These are phyloP conservation scores for Hypsibius dujardini DNA, from an alignment of 1,140 invertebrate genomes.

Conservation along the genomic window DNA sequence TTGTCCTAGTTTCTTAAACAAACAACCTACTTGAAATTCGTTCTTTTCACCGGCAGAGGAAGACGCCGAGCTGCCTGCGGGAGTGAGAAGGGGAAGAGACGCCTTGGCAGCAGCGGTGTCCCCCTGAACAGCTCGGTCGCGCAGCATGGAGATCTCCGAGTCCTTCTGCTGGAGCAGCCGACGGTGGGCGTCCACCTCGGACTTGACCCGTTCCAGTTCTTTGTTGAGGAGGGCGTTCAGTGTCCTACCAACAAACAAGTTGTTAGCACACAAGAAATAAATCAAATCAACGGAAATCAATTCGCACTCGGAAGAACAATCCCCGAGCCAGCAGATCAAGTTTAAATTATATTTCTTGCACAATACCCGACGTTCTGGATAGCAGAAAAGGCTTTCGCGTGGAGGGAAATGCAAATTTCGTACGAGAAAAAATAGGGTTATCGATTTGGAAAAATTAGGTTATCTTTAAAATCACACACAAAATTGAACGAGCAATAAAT, in stretches of 20 bases:
- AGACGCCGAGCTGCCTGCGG: no score
- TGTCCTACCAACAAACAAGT: background rate
- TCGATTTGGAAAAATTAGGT: no score
- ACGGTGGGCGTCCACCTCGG: conserved; percentile 2
- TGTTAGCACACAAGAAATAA: conserved; percentile 2
- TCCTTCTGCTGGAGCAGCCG: conserved; percentile 5
- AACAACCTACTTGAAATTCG: conserved; percentile 15
- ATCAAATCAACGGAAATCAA: background rate
- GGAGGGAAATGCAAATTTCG: no score
- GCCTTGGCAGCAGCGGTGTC: background rate
- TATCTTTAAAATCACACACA: no score
- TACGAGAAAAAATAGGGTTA: no score
- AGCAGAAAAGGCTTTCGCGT: no score
- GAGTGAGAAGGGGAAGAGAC: background rate
- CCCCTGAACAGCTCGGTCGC: background rate
- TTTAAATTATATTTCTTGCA: no score
- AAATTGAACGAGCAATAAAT: no score
- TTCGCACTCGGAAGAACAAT: background rate
- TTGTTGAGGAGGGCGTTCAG: background rate
- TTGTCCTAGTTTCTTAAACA: background rate
- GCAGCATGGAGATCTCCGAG: background rate
- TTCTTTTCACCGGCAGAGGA: background rate
- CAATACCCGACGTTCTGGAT: no score
- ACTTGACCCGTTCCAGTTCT: conserved; percentile 3
- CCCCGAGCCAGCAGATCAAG: no score